Evolutionary conservation across 1,140 invertebrate genomes (phyloP).

Genomic region (Goniozus legneri): DNA sequence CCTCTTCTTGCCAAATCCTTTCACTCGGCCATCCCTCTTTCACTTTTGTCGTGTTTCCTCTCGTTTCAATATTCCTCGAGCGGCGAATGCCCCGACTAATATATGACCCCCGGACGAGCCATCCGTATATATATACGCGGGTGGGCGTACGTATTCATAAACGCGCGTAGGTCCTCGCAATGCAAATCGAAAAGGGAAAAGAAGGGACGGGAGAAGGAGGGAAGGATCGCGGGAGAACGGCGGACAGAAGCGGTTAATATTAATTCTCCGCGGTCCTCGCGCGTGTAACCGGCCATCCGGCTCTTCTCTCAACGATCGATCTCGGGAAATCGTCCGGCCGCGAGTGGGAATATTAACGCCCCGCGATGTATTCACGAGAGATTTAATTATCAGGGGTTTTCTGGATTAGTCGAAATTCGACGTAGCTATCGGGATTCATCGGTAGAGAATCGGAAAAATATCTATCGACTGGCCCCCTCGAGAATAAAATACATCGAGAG

Average conservation of each 20-base stretch:
- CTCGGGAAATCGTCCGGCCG: too few relatives aligned
- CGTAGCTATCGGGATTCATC: too few relatives aligned
- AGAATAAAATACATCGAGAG: too few relatives aligned
- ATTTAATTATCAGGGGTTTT: too few relatives aligned
- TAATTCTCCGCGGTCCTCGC: conserved; percentile 30
- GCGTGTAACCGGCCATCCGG: too few relatives aligned
- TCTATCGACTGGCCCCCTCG: too few relatives aligned
- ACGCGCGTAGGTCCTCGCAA: conserved; percentile 33
- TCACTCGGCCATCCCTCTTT: conserved; percentile 14
- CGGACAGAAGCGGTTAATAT: conserved; percentile 41
- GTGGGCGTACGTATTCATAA: conserved; percentile 35
- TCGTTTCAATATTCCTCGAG: conserved; percentile 52
- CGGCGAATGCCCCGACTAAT: conserved; percentile 47
- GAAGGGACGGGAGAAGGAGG: conserved; percentile 4
- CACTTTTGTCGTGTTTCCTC: conserved; percentile 28
- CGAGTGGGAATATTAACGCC: too few relatives aligned
- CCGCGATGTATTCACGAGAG: too few relatives aligned
- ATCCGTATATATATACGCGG: conserved; percentile 22
- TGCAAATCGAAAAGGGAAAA: conserved; percentile 38
- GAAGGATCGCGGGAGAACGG: background rate
- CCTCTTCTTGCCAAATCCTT: conserved; percentile 15
- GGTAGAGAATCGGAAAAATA: too few relatives aligned
- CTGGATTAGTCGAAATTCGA: too few relatives aligned
- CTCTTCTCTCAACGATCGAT: too few relatives aligned
- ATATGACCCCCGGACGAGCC: conserved; percentile 48